Evolutionary conservation across 2,113 vertebrate genomes (phyloP), one percentile per base, ranked within the genome.

Genomic region (Phocoena phocoena): DNA sequence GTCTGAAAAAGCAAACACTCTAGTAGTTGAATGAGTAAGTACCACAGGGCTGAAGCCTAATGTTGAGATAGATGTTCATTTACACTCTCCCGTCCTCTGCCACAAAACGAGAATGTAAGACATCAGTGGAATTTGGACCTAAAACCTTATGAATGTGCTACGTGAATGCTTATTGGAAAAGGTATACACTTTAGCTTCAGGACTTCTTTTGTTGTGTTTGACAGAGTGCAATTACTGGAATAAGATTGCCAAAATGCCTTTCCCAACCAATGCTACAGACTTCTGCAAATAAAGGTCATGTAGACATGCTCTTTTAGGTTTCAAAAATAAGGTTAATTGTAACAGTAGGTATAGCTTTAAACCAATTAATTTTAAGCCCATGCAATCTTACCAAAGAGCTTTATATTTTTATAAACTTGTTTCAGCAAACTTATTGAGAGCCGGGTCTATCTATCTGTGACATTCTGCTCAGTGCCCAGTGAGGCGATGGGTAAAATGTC

Each of bases 71-170:
- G 44, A 47, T 10, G 91, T 97, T 98, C 83, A 95, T 97, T 98
- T 93, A 96, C 50, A 88, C 80, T 97, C 97, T 98, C 97, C 85
- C 96, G 95, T 93, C 96, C 96, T 97, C 88, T 96, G 68, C 93
- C 96, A n/a, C 90, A 90, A 97, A 95, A 77, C 62, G 76, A 98
- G 96, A 97, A 98, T 97, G 96, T 0, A 0, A 98, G 98, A 97
- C 67, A 98, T 96, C 83, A 94, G 38, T 97, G 97, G 95, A 97
- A 98, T 98, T 97, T 96, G 95, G 96, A 97, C 97, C 98, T 97
- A 94, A 0, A 67, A 97, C 97, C 97, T 98, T 93, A 76, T 21
- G 15, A 94, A 98, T 97, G 97, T 90, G 96, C 97, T 97, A 77
- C 95, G 96, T 44, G 95, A 98, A 97, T 21, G 44, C 21, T 1